Evolutionary conservation across 1,140 invertebrate genomes (phyloP), one percentile per base, ranked within the genome.

Genomic region (Piezodorus guildinii): DNA sequence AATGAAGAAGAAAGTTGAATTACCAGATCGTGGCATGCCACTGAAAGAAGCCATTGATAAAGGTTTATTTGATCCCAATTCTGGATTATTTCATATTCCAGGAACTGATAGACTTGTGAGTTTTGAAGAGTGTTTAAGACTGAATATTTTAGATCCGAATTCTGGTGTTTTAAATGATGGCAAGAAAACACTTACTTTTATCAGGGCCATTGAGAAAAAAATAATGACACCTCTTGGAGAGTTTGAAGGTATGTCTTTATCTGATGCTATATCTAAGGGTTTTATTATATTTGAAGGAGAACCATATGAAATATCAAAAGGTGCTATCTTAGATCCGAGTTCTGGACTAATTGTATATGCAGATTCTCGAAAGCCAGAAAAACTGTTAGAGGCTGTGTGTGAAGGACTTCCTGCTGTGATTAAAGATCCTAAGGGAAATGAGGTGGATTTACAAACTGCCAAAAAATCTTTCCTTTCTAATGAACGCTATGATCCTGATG

Each of bases 41-140:
- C 75, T 94, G 0, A 76, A 79, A 60, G 85, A 91, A 71, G 88
- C 87, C 12, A 90, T 93, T 60, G 77, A 85, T 34, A 80, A 84
- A 72, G 81, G 81, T 49, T 73, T 93, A 3, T 90, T 94, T 68
- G 86, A 96, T 76, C 82, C 89, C 0, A 77, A 82, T 2, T 86
- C 83, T 8, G 91, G 92, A 3, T 77, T 91, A 3, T 93, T 96
- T 71, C 85, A 86, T 60, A 89, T 96, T 69, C 90, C 91, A 44
- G 86, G 86, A 34, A 91, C 90, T 2, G 89, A 93, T 73, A 80
- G 88, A 70, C 75, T 90, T 30, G 82, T 94, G 5, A 87, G 89
- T 64, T 86, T 98, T 68, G 82, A 91, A 74, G 90, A 95, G 74
- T 94, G 92, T 69, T 77, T 96, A 34, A 84, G 85, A 69, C 77